These are phyloP conservation scores for Dendrolimus kikuchii DNA, from an alignment of 1,140 invertebrate genomes.

Conservation along the genomic window DNA sequence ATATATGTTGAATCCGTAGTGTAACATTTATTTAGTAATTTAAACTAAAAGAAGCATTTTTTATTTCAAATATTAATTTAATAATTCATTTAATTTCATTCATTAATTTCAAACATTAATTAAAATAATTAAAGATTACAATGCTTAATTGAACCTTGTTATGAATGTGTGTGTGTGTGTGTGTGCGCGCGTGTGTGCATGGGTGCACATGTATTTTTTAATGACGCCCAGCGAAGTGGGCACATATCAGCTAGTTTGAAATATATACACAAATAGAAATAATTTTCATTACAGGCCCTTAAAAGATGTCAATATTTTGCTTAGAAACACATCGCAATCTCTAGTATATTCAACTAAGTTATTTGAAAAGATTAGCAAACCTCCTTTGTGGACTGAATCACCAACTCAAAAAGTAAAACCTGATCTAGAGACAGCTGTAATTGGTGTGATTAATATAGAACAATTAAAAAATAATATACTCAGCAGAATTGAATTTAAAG, in stretches of 20 bases:
- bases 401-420: constrained; percentile 12
- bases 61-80: constrained; percentile 1
- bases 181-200: no score
- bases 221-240: no score
- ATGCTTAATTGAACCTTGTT: no score
- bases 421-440: constrained; percentile 17
- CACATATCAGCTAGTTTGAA: no score
- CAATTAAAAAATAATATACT: constrained; percentile 31
- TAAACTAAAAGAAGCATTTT: no score
- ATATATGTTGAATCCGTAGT: no score
- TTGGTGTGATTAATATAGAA: constrained; percentile 27
- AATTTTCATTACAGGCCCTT: constrained; percentile 31
- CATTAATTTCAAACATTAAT: no score
- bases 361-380: constrained; percentile 19
- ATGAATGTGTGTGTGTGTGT: no score
- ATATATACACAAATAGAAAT: not conserved
- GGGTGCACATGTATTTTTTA: no score
- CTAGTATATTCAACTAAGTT: constrained; percentile 42
- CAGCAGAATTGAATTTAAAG: constrained; percentile 35
- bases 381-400: constrained; percentile 38
- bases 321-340: constrained; percentile 27
- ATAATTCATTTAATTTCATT: constrained; percentile 1
- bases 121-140: no score
- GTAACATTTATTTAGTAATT: no score
- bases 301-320: constrained; percentile 32